Evolutionary conservation across 2,113 vertebrate genomes (phyloP).

Genomic region (Emberiza fucata): DNA sequence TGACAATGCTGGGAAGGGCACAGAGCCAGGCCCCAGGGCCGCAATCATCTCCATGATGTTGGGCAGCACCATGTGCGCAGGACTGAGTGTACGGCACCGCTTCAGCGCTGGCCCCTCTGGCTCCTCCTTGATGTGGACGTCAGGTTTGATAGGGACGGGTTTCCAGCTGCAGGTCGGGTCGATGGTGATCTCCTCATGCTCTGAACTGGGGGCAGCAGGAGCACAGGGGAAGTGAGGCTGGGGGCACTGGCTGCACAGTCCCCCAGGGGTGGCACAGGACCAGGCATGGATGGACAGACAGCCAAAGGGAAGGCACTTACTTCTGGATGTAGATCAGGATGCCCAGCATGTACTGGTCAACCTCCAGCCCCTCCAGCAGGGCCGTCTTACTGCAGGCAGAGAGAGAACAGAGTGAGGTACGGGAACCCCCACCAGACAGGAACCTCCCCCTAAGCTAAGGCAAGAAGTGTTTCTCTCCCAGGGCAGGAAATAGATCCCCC

Average conservation of each 20-base stretch:
- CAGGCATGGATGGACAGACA: rapidly evolving
- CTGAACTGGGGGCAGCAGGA: slow-evolving; percentile 72
- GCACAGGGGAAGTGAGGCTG: rapidly evolving
- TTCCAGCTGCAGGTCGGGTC: slow-evolving; percentile 95
- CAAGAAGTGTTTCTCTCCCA: neutral
- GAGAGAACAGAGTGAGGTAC: neutral
- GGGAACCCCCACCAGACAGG: neutral
- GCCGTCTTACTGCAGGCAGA: slow-evolving; percentile 85
- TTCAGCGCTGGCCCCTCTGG: slow-evolving; percentile 87
- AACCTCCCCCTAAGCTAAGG: neutral
- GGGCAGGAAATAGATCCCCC: neutral
- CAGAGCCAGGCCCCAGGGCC: slow-evolving; percentile 82
- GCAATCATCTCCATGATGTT: slow-evolving; percentile 97
- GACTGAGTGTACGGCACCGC: slow-evolving; percentile 91
- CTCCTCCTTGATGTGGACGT: slow-evolving; percentile 91
- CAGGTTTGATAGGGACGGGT: slow-evolving; percentile 89
- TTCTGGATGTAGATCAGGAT: slow-evolving; percentile 95
- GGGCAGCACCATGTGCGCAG: slow-evolving; percentile 91
- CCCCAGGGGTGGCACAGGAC: neutral
- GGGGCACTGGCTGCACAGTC: neutral
- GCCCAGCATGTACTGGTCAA: slow-evolving; percentile 97
- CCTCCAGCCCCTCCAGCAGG: slow-evolving; percentile 91
- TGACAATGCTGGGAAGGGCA: slow-evolving; percentile 76
- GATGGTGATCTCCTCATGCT: slow-evolving; percentile 96
- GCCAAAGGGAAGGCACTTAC: slow-evolving; percentile 63